A percentile compares a stretch with the other conserved stretches of the same genome.
phyloP scores from a whole-genome alignment of 2,888 invertebrate species.

The Drosophila greeni region DNA sequence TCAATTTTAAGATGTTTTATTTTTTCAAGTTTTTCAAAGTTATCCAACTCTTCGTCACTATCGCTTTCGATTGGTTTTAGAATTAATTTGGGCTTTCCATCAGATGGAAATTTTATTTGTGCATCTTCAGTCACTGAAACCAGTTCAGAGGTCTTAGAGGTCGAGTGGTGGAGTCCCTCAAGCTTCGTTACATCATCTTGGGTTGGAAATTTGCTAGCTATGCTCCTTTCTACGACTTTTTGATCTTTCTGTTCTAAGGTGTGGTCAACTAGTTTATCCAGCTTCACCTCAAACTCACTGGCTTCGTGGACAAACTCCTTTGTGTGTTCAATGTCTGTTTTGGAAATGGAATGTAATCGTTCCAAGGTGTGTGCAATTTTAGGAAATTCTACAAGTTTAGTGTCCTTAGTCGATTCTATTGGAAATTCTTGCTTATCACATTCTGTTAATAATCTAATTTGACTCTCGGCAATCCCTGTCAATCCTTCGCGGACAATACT shows the following conservation, averaged over 20 bases:
- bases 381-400: slow-evolving; percentile 51
- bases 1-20: slow-evolving; percentile 36
- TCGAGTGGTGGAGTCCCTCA: slow-evolving; percentile 9
- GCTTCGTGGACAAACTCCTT: slow-evolving; percentile 47
- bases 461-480: slow-evolving; percentile 19
- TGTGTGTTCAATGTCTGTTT: slow-evolving; percentile 52
- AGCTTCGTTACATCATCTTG: slow-evolving; percentile 13
- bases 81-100: slow-evolving; percentile 6
- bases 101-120: slow-evolving; percentile 44
- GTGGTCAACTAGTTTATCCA: slow-evolving; percentile 34
- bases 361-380: slow-evolving; percentile 44
- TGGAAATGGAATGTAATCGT: slow-evolving; percentile 50
- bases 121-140: slow-evolving; percentile 2
- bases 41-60: slow-evolving; percentile 58
- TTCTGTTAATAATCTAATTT: slow-evolving; percentile 39
- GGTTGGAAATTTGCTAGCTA: slow-evolving; percentile 50
- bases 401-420: slow-evolving; percentile 33
- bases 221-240: neutral
- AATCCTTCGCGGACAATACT: slow-evolving; percentile 21
- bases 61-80: slow-evolving; percentile 45
- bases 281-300: slow-evolving; percentile 48
- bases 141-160: slow-evolving; percentile 1
- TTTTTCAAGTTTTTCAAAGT: slow-evolving; percentile 11
- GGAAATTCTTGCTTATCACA: slow-evolving; percentile 67
- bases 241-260: slow-evolving; percentile 12